phyloP scores from a whole-genome alignment of 2,888 invertebrate genomes.

The Theristus sp. region DNA sequence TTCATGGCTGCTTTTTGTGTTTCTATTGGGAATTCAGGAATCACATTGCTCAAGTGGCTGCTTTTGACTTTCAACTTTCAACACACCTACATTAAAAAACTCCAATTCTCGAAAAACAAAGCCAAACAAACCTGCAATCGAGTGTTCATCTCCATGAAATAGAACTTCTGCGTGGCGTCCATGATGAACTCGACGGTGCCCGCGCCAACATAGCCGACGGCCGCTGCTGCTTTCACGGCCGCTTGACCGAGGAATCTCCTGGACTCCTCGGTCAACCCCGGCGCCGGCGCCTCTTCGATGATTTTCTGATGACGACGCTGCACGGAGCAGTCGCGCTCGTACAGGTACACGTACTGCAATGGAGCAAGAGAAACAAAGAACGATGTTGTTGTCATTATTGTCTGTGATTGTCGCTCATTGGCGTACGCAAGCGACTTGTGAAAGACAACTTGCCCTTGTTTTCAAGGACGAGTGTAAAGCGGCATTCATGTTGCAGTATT shows the following conservation, averaged over 20 bases:
- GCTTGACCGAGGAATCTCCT: conserved; percentile 61
- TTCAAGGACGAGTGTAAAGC: neutral
- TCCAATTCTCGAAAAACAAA: too few relatives aligned
- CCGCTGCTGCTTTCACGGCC: conserved; percentile 77
- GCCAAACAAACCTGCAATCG: conserved; percentile 45
- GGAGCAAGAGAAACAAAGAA: neutral
- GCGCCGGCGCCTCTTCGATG: conserved; percentile 93
- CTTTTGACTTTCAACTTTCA: too few relatives aligned
- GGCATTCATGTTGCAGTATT: too few relatives aligned
- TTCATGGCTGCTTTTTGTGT: too few relatives aligned
- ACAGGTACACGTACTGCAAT: conserved; percentile 69
- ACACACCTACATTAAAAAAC: too few relatives aligned
- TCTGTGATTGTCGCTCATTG: neutral
- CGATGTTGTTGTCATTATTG: neutral
- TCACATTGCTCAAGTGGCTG: too few relatives aligned
- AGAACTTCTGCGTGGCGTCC: conserved; percentile 64
- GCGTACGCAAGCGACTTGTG: neutral
- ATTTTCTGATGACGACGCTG: conserved; percentile 96
- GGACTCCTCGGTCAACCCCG: conserved; percentile 43
- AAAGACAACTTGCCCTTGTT: neutral
- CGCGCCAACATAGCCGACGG: conserved; percentile 88
- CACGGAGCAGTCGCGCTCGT: conserved; percentile 97
- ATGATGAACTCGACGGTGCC: conserved; percentile 96
- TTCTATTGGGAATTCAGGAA: too few relatives aligned
- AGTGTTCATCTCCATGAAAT: conserved; percentile 99